Evolutionary conservation across 2,888 invertebrate species (phyloP).

Genomic region (Watsonalla binaria): DNA sequence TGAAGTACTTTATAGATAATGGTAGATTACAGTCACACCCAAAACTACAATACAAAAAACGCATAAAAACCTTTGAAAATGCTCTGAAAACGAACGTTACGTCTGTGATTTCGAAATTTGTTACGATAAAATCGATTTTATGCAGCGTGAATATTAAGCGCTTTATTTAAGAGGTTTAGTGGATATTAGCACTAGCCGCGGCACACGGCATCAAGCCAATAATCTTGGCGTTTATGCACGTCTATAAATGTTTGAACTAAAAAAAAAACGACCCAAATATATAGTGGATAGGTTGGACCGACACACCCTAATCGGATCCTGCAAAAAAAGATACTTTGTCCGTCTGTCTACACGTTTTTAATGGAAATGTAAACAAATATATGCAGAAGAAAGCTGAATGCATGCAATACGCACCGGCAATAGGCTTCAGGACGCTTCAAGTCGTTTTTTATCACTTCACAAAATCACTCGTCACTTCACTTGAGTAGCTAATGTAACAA

Average conservation of each 20-base stretch:
- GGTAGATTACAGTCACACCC: slow-evolving; percentile 61
- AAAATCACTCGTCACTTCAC: slow-evolving; percentile 50
- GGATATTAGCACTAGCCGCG: background rate
- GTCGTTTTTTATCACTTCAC: slow-evolving; percentile 57
- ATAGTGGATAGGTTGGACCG: slow-evolving; percentile 37
- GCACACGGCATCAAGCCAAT: slow-evolving; percentile 13
- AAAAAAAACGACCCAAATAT: slow-evolving; percentile 56
- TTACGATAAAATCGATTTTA: background rate
- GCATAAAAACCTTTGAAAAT: slow-evolving; percentile 3
- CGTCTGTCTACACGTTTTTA: slow-evolving; percentile 26
- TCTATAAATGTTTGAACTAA: slow-evolving; percentile 22
- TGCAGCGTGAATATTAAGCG: background rate
- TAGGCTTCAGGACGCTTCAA: slow-evolving; percentile 44
- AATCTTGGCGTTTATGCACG: slow-evolving; percentile 8
- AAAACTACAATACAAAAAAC: slow-evolving; percentile 30
- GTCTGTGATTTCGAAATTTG: background rate
- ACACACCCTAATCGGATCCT: slow-evolving; percentile 62
- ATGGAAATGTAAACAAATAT: slow-evolving; percentile 40
- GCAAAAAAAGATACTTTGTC: slow-evolving; percentile 29
- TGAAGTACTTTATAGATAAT: slow-evolving; percentile 60
- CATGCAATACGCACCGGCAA: slow-evolving; percentile 61
- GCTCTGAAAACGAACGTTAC: background rate
- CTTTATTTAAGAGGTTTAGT: background rate
- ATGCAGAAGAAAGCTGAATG: slow-evolving; percentile 37
- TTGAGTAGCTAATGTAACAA: slow-evolving; percentile 50